Evolutionary conservation across 2,797 vertebrate genomes (phyloP).

Genomic region (Cynopterus sphinx): DNA sequence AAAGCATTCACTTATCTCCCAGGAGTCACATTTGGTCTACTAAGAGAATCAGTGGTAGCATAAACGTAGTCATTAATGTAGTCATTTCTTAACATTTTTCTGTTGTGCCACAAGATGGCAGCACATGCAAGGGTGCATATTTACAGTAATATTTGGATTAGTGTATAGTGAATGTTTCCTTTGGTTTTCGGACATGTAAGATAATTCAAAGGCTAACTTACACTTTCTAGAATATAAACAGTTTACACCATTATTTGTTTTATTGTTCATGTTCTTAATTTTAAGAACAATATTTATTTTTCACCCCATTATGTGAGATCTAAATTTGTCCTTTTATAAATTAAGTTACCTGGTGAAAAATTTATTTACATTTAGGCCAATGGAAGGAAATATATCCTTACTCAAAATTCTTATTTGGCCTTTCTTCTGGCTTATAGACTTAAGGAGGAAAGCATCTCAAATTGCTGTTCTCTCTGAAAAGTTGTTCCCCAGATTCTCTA

Average conservation of each 20-base stretch:
- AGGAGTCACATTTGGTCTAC: not conserved
- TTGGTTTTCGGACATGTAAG: not conserved
- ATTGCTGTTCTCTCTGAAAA: not conserved
- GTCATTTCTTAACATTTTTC: not conserved
- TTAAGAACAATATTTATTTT: not conserved
- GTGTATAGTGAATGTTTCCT: not conserved
- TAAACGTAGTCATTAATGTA: not conserved
- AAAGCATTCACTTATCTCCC: not conserved
- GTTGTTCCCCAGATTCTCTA: not conserved
- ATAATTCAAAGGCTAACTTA: not conserved
- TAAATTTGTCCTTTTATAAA: slow-evolving; percentile 33
- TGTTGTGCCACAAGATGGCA: slow-evolving; percentile 65
- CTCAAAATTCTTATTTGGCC: not conserved
- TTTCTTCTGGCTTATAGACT: not conserved
- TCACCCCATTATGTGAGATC: not conserved
- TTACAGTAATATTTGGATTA: not conserved
- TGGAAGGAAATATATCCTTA: not conserved
- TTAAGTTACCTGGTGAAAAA: not conserved
- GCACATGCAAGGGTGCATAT: slow-evolving; percentile 15
- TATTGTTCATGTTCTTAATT: not conserved
- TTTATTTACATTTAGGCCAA: not conserved
- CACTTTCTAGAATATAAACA: not conserved
- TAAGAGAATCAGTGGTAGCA: not conserved
- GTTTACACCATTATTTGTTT: not conserved
- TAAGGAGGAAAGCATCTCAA: not conserved